phyloP scores from a whole-genome alignment of 2,113 vertebrate genomes.

The Crotalus viridis region DNA sequence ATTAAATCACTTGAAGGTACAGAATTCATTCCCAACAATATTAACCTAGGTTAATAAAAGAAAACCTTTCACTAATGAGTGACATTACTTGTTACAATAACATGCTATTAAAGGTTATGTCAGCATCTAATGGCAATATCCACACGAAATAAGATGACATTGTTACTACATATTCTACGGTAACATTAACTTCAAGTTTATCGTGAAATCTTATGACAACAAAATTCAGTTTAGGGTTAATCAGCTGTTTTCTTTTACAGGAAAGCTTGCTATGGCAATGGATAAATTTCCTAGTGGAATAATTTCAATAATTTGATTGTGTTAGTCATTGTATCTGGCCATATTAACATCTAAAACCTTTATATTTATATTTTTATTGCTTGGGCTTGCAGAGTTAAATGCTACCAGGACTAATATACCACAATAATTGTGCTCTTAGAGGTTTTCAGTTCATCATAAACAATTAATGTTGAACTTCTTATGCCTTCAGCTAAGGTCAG shows the following conservation, averaged over 20 bases:
- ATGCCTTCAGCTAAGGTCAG: not conserved
- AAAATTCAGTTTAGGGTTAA: constrained; percentile 66
- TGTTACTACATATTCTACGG: constrained; percentile 24
- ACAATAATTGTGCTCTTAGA: not conserved
- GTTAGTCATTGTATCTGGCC: constrained; percentile 59
- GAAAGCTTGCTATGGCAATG: constrained; percentile 60
- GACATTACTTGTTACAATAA: constrained; percentile 27
- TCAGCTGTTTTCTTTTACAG: constrained; percentile 63
- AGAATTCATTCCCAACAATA: constrained; percentile 13
- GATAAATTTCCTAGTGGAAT: constrained; percentile 62
- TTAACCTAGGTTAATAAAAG: constrained; percentile 44
- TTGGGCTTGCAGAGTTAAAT: constrained; percentile 41
- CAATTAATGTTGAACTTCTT: constrained; percentile 13
- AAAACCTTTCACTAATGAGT: constrained; percentile 42
- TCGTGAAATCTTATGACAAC: constrained; percentile 50
- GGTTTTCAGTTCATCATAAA: constrained; percentile 24
- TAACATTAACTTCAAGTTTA: constrained; percentile 51
- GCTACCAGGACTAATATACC: constrained; percentile 19
- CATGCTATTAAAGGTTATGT: constrained; percentile 52
- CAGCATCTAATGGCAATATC: constrained; percentile 47
- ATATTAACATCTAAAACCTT: constrained; percentile 59
- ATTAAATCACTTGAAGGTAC: constrained; percentile 5
- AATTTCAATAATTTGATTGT: constrained; percentile 64
- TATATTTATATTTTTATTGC: constrained; percentile 62
- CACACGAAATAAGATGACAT: constrained; percentile 41